Percentiles rank a stretch among this genome's conserved stretches.
Evolutionary conservation across 2,113 vertebrate species (phyloP).

Genomic region (Heloderma charlesbogerti): DNA sequence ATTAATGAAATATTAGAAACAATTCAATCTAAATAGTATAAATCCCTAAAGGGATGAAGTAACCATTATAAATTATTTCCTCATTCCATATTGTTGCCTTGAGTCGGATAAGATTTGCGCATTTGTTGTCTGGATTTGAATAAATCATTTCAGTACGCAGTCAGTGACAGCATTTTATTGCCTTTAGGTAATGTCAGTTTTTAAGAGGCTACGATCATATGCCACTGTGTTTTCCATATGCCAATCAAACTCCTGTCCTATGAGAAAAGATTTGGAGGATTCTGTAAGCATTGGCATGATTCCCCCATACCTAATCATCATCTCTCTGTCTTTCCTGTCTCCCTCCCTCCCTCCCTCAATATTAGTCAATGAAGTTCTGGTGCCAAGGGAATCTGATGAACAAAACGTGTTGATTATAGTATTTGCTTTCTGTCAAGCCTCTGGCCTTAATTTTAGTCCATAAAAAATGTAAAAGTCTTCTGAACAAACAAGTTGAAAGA

Average conservation of each 20-base stretch:
- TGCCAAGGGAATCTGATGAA: neutral
- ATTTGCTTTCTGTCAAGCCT: neutral
- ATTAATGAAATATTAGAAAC: conserved; percentile 72
- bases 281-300: neutral
- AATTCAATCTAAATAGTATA: conserved; percentile 57
- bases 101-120: conserved; percentile 37
- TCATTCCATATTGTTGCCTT: conserved; percentile 47
- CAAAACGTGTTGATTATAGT: neutral
- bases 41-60: conserved; percentile 55
- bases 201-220: conserved; percentile 1
- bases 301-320: neutral
- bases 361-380: conserved; percentile 16
- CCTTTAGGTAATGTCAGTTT: neutral
- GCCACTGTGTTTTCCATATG: neutral
- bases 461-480: neutral
- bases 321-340: no score
- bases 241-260: neutral
- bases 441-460: conserved; percentile 24
- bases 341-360: no score
- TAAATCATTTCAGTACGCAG: conserved; percentile 22
- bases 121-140: conserved; percentile 22
- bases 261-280: neutral
- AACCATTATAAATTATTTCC: conserved; percentile 53
- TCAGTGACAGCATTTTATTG: neutral
- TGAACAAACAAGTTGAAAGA: neutral